phyloP scores from a whole-genome alignment of 2,797 vertebrate species.

The Premnoplex brunnescens region DNA sequence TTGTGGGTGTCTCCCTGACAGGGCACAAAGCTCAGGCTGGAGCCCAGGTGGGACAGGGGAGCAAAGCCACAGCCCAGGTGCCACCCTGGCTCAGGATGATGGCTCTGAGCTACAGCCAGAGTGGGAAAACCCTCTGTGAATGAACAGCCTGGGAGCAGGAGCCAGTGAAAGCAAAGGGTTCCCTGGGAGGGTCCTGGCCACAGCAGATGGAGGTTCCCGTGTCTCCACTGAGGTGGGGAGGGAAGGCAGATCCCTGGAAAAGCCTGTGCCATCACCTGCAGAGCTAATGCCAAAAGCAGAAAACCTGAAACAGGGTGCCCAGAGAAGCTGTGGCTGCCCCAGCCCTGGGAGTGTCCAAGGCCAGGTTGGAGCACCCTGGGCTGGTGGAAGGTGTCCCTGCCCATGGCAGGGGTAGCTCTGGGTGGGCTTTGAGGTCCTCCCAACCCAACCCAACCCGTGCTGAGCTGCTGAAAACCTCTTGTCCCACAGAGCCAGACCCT shows the following conservation, averaged over 20 bases:
- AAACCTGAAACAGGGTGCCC: background rate
- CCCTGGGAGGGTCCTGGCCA: accelerated
- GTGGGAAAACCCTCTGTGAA: too few species aligned
- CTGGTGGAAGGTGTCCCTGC: background rate
- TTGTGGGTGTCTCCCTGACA: accelerated
- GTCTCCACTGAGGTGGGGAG: accelerated
- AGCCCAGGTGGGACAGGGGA: accelerated
- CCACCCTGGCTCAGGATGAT: accelerated
- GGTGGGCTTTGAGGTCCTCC: background rate
- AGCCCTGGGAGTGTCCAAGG: background rate
- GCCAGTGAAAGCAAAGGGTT: background rate
- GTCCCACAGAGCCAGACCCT: background rate
- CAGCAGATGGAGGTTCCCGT: accelerated
- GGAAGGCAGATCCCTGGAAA: background rate
- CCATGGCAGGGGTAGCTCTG: background rate
- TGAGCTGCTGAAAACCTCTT: background rate
- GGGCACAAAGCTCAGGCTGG: background rate
- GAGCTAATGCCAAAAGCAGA: accelerated
- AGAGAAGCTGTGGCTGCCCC: background rate
- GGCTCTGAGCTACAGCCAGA: background rate
- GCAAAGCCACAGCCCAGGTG: background rate
- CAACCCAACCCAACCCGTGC: background rate
- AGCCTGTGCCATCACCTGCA: background rate
- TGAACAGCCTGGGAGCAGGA: background rate
- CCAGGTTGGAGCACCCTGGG: background rate